Evolutionary conservation across 2,113 vertebrate genomes (phyloP).

Genomic region (Actinemys pallida): DNA sequence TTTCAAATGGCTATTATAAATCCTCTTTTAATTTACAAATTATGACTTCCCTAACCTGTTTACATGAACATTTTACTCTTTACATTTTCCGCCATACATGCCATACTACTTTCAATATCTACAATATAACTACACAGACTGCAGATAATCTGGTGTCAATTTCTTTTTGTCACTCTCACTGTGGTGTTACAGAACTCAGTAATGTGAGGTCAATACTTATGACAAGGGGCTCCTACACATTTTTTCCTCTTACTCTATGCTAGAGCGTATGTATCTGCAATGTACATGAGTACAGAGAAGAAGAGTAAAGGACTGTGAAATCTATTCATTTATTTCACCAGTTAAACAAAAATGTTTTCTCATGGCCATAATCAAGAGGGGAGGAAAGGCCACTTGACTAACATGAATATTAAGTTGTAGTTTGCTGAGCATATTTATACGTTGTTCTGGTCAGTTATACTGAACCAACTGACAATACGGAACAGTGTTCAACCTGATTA

Average conservation of each 20-base stretch:
- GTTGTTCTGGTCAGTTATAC: constrained; percentile 17
- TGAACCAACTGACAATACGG: not conserved
- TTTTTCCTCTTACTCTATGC: not conserved
- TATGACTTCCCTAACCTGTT: not conserved
- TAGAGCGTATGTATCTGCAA: not conserved
- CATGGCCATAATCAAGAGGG: not conserved
- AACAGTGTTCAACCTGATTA: not conserved
- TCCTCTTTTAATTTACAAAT: not conserved
- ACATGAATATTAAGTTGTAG: not conserved
- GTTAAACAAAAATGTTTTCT: constrained; percentile 28
- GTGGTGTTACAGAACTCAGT: not conserved
- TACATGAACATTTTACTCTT: not conserved
- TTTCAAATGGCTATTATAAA: not conserved
- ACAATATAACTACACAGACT: not conserved
- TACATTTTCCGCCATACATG: not conserved
- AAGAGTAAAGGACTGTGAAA: not conserved
- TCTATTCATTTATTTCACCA: not conserved
- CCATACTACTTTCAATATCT: not conserved
- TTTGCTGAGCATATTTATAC: not conserved
- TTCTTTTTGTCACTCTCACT: not conserved
- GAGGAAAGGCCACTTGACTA: not conserved
- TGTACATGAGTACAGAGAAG: not conserved
- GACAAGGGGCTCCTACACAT: not conserved
- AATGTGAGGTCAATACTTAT: not conserved
- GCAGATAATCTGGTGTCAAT: not conserved